Conservation (phyloP, 2,113 vertebrate genomes). For the Nansenia antarctica region DNA sequence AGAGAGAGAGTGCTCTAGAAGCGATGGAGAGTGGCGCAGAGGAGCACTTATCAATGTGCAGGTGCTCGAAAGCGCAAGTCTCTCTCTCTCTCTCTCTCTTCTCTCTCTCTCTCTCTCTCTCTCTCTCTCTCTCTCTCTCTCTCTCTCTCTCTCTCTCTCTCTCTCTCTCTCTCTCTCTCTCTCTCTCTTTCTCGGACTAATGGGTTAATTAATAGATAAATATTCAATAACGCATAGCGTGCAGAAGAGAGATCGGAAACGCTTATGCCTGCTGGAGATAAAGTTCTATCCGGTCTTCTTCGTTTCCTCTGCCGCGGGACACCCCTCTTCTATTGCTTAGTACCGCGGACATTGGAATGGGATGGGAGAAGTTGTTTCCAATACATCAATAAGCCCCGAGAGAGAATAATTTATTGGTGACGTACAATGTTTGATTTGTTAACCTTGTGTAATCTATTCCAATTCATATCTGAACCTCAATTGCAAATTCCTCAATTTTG, state of each 20-base stretch:
- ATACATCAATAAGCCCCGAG: not conserved
- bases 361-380: not conserved
- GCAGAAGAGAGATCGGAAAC: slow-evolving; percentile 13
- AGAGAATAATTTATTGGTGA: not conserved
- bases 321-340: not conserved
- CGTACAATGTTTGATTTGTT: not conserved
- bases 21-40: not conserved
- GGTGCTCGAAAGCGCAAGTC: not conserved
- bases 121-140: slow-evolving; percentile 8
- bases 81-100: slow-evolving; percentile 5
- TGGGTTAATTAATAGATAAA: slow-evolving; percentile 59
- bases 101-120: slow-evolving; percentile 7
- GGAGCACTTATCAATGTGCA: slow-evolving; percentile 7
- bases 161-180: slow-evolving; percentile 14
- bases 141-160: not conserved
- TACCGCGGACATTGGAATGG: not conserved
- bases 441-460: not conserved
- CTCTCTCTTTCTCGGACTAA: slow-evolving; percentile 47
- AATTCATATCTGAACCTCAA: not conserved
- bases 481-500: too few relatives aligned
- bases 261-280: slow-evolving; percentile 9
- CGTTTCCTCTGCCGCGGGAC: not conserved
- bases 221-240: slow-evolving; percentile 27
- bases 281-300: slow-evolving; percentile 40
- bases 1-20: slow-evolving; percentile 1